Percentiles rank a stretch among this genome's conserved stretches.
phyloP scores from a whole-genome alignment of 2,888 invertebrate genomes.

The Hirtodrosophila histrioides region DNA sequence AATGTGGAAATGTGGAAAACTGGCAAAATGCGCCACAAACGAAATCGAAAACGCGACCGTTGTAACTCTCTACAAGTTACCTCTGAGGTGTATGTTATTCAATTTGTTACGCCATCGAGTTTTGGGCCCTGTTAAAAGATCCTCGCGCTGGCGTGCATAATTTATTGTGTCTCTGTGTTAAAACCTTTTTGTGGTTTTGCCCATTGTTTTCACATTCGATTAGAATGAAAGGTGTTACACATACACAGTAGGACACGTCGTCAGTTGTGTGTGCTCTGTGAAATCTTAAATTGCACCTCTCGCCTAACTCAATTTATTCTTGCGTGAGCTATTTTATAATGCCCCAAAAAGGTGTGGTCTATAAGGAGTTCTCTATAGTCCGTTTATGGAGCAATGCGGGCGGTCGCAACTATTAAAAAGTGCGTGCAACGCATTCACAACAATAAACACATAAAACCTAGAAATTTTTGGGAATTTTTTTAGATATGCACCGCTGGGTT shows the following conservation, averaged over 20 bases:
- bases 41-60: constrained; percentile 68
- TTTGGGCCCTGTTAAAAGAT: constrained; percentile 62
- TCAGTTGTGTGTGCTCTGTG: constrained; percentile 42
- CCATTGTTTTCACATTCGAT: constrained; percentile 65
- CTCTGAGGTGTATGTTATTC: constrained; percentile 61
- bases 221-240: constrained; percentile 63
- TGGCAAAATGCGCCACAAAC: constrained; percentile 51
- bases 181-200: constrained; percentile 53
- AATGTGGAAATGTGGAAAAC: constrained; percentile 36
- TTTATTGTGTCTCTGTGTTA: constrained; percentile 58
- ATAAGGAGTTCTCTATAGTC: constrained; percentile 3
- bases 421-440: constrained; percentile 57
- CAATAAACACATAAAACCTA: constrained; percentile 8
- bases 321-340: constrained; percentile 67
- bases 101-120: constrained; percentile 67
- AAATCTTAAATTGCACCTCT: constrained; percentile 72
- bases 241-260: background rate
- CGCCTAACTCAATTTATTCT: constrained; percentile 59
- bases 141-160: constrained; percentile 65
- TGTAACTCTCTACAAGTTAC: constrained; percentile 29
- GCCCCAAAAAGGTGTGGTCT: constrained; percentile 35
- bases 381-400: constrained; percentile 71
- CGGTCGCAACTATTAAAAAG: constrained; percentile 60
- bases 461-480: constrained; percentile 24
- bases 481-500: constrained; percentile 58